A percentile compares a stretch with the other conserved stretches of the same genome.
Conservation (phyloP, 1,140 invertebrate genomes). For the Eriocheir sinensis region DNA sequence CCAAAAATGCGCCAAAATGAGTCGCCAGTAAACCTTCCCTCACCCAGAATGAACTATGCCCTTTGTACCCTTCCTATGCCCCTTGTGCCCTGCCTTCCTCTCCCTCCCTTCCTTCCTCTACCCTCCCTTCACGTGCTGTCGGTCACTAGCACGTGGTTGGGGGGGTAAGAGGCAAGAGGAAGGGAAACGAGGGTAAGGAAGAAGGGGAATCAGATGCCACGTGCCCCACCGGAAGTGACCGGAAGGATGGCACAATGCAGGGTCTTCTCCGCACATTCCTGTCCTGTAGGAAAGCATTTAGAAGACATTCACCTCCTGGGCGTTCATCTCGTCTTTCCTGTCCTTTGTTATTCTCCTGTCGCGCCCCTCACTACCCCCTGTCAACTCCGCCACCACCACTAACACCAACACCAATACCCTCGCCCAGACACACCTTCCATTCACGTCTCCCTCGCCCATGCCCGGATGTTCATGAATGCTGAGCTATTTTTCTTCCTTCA, state of each 20-base stretch:
- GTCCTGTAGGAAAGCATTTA: slow-evolving; percentile 15
- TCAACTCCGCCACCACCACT: not conserved
- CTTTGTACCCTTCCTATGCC: no score
- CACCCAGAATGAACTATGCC: slow-evolving; percentile 10
- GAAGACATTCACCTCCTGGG: not conserved
- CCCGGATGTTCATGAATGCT: not conserved
- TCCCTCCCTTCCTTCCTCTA: not conserved
- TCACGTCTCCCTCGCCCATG: not conserved
- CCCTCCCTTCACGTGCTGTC: not conserved
- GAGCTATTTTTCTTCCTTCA: not conserved
- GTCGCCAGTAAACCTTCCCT: not conserved
- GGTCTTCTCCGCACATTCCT: not conserved
- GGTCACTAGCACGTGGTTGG: not conserved
- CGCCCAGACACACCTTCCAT: no score
- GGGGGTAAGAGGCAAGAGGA: not conserved
- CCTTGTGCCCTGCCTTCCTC: no score
- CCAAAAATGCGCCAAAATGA: not conserved
- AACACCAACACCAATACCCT: no score
- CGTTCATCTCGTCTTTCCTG: not conserved
- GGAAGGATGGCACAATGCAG: not conserved
- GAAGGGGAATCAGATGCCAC: not conserved
- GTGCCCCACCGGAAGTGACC: slow-evolving; percentile 25
- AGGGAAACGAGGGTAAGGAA: no score
- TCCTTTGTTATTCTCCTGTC: not conserved
- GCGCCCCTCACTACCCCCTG: not conserved